A percentile compares a stretch with the other conserved stretches of the same genome.
phyloP scores from a whole-genome alignment of 2,888 invertebrate species.

The Girardia tigrina region DNA sequence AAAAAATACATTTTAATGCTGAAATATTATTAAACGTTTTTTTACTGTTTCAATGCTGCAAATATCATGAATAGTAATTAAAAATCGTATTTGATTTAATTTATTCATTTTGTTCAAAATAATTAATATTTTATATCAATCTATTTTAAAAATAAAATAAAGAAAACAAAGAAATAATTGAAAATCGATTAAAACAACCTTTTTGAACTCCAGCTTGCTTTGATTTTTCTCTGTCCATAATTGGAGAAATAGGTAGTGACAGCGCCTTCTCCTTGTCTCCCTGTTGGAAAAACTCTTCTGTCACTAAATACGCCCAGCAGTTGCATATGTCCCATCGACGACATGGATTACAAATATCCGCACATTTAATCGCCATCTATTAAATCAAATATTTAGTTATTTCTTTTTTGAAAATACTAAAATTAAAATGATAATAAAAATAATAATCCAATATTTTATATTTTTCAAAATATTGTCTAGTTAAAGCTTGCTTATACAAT shows the following conservation, averaged over 20 bases:
- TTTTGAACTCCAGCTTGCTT: not conserved
- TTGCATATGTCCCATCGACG: slow-evolving; percentile 71
- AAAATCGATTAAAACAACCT: too few species aligned
- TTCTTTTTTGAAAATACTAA: too few species aligned
- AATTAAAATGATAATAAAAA: too few species aligned
- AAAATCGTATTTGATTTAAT: not conserved
- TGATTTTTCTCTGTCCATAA: slow-evolving; percentile 14
- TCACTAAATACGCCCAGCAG: slow-evolving; percentile 73
- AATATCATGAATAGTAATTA: not conserved
- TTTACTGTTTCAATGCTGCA: too few species aligned
- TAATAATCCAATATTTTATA: too few species aligned
- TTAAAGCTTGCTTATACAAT: too few species aligned
- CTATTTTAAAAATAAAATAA: not conserved
- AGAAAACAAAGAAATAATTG: not conserved
- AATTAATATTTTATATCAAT: not conserved
- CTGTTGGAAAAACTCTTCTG: slow-evolving; percentile 77
- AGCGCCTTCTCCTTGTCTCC: slow-evolving; percentile 47
- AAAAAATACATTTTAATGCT: too few species aligned
- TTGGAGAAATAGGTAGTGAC: not conserved
- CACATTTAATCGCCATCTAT: slow-evolving; percentile 65
- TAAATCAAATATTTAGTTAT: too few species aligned
- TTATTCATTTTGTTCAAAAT: not conserved
- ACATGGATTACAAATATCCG: slow-evolving; percentile 80
- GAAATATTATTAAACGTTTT: too few species aligned
- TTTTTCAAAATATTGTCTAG: too few species aligned